Evolutionary conservation across 2,113 vertebrate genomes (phyloP).

Genomic region (Trinectes maculatus): DNA sequence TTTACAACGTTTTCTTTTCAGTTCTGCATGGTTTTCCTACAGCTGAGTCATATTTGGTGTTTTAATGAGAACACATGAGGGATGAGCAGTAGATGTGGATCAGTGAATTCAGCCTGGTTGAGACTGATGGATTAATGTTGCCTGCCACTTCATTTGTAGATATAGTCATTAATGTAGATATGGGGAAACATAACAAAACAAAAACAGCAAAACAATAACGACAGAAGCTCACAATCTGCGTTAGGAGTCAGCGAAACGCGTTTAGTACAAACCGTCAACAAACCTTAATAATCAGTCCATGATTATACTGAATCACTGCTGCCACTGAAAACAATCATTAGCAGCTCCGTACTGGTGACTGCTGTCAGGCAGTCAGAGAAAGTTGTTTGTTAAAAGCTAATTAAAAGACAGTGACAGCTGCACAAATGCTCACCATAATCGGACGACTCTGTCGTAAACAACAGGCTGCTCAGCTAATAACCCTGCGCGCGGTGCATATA

Average conservation of each 20-base stretch:
- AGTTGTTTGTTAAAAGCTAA: conserved; percentile 2
- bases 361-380: not conserved
- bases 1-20: too few species aligned
- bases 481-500: not conserved
- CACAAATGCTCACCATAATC: not conserved
- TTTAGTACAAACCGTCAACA: not conserved
- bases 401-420: not conserved
- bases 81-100: too few species aligned
- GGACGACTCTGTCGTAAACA: not conserved
- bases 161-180: too few species aligned
- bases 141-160: too few species aligned
- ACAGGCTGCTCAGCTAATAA: not conserved
- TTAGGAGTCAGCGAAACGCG: not conserved
- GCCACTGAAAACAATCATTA: not conserved
- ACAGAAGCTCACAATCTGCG: not conserved
- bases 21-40: too few species aligned
- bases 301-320: not conserved
- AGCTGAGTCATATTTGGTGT: too few species aligned
- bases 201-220: too few species aligned
- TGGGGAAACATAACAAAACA: too few species aligned
- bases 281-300: not conserved
- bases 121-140: too few species aligned
- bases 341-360: not conserved
- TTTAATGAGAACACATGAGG: too few species aligned
- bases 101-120: too few species aligned